These are phyloP conservation scores for Drosophila elegans DNA, from an alignment of 1,140 invertebrate species.

Conservation along the genomic window DNA sequence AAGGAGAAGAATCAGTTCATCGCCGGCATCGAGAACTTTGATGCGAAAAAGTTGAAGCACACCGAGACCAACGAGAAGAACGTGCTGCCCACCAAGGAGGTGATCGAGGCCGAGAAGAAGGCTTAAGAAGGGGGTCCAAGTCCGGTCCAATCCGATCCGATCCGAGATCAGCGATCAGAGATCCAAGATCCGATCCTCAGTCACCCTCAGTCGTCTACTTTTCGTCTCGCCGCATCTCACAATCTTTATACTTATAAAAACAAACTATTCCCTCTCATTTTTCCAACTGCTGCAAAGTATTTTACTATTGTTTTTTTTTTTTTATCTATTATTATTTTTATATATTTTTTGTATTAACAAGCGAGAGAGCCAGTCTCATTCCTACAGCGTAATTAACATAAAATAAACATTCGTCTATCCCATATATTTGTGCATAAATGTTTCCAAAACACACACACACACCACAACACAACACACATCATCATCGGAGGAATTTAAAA, in stretches of 20 bases:
- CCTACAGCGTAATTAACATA: constrained; percentile 52
- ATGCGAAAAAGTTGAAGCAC: constrained; percentile 93
- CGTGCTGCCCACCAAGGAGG: constrained; percentile 93
- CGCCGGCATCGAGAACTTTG: constrained; percentile 95
- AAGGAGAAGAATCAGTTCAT: constrained; percentile 94
- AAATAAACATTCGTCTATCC: constrained; percentile 48
- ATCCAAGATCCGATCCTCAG: constrained; percentile 7
- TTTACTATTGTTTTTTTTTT: constrained; percentile 45
- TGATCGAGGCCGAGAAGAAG: constrained; percentile 90
- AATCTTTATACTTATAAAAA: constrained; percentile 18
- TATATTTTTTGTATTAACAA: constrained; percentile 38
- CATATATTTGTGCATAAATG: constrained; percentile 28
- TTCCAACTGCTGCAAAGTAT: constrained; percentile 28
- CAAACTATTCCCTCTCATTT: constrained; percentile 22
- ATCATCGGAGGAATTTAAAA: not conserved
- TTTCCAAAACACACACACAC: constrained; percentile 20
- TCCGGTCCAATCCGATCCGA: constrained; percentile 12
- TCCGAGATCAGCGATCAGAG: constrained; percentile 1
- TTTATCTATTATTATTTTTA: constrained; percentile 19
- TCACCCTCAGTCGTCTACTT: constrained; percentile 8
- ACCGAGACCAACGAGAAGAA: constrained; percentile 96
- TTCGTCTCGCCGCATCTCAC: constrained; percentile 32
- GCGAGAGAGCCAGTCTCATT: constrained; percentile 42
- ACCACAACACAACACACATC: not conserved
- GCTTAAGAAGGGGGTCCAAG: constrained; percentile 85